Evolutionary conservation across 2,888 invertebrate genomes (phyloP), one percentile per base, ranked within the genome.

Genomic region (Phania funesta): DNA sequence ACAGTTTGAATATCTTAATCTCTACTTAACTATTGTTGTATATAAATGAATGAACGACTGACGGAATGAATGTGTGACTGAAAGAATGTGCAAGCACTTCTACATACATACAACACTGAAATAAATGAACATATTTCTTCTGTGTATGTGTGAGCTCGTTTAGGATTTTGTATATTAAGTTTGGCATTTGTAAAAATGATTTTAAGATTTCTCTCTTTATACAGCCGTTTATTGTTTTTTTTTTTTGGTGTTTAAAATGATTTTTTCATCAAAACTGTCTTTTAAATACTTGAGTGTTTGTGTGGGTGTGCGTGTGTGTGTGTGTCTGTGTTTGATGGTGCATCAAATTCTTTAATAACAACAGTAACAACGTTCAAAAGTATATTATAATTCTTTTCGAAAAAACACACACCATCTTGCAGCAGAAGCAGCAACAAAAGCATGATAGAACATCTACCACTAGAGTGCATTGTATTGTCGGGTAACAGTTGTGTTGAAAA

Each of bases 1-100:
- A 73, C 73, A 64, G 75, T 80, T 75, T 75, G 75, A 80, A 80
- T 80, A 76, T 76, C 80, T 80, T 71, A 76, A 80, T 80, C 76
- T 60, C 24, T 35, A 67, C 70, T 76, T 70, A 76, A 71, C 8
- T 58, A 62, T 41, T 22, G 20, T 41, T 52, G 60, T 26, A 62
- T 41, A 29, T 64, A 54, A 54, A 50, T 71, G 50, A 38, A 56
- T 2, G 20, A 41, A 68, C 7, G 29, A 54, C 24, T 13, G 38
- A 58, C 26, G 22, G 44, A 32, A 16, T 52, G 62, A 18, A 26
- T 62, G 62, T 26, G 5, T 50, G 24, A 60, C 3, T 26, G 24
- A 62, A 11, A 35, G 50, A 35, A 41, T 35, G 32, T n/a, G 2
- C 32, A 9, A 35, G n/a, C 24, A 16, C n/a, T n/a, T n/a, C n/a